Conservation (phyloP, 2,113 vertebrate species). For the Cisticola juncidis region DNA sequence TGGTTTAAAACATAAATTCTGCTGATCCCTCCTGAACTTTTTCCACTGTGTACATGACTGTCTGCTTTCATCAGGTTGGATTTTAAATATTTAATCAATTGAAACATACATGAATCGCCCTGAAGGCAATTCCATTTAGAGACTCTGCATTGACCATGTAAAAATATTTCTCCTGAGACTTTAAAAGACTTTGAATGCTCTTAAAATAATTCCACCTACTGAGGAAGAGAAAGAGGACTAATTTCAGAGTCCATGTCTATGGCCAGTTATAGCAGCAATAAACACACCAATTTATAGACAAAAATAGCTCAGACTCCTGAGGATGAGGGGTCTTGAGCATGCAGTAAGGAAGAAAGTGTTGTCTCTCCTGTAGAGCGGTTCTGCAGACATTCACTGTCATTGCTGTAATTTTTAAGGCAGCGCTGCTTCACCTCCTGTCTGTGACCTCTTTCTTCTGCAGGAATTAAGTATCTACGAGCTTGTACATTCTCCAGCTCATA, state of each 20-base stretch:
- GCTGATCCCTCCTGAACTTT: neutral
- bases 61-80: conserved; percentile 19
- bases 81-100: conserved; percentile 8
- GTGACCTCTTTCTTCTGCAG: neutral
- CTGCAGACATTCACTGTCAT: neutral
- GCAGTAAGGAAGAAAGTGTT: neutral
- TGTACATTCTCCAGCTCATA: neutral
- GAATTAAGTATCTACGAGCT: neutral
- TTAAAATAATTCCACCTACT: conserved; percentile 42
- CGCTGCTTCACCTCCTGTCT: neutral
- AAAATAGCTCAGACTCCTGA: neutral
- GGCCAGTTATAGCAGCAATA: neutral
- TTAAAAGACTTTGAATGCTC: conserved; percentile 18
- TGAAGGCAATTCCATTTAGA: conserved; percentile 12
- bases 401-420: neutral
- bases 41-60: neutral
- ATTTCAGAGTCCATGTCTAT: neutral
- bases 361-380: neutral
- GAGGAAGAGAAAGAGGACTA: neutral
- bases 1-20: neutral
- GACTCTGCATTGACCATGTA: neutral
- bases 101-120: neutral
- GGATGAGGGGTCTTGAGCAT: neutral
- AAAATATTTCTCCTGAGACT: conserved; percentile 24
- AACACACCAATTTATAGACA: neutral